Percentiles rank a stretch among this genome's conserved stretches.
Conservation (phyloP, 2,888 invertebrate genomes). For the Lycocerus yunnanus region DNA sequence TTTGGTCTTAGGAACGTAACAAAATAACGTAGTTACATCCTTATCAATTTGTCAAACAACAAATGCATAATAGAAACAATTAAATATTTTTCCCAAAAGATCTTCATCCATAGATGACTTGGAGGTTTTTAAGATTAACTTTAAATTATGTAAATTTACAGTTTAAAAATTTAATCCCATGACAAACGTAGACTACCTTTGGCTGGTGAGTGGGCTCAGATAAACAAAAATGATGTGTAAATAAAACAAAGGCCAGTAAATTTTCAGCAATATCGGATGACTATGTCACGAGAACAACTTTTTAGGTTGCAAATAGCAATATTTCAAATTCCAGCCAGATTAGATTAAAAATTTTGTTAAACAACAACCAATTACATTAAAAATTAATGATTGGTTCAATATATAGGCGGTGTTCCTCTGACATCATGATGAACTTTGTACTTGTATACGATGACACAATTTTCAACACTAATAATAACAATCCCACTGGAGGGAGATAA, state of each 20-base stretch:
- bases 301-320: background rate
- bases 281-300: background rate
- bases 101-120: background rate
- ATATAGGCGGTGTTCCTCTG: background rate
- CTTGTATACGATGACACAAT: background rate
- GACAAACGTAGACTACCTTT: background rate
- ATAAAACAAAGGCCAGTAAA: background rate
- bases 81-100: background rate
- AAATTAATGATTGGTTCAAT: background rate
- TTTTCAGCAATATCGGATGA: too few relatives aligned
- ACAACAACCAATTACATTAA: background rate
- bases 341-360: background rate
- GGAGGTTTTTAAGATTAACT: background rate
- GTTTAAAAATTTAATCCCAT: background rate
- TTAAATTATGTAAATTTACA: background rate
- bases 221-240: background rate
- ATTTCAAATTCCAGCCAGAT: background rate
- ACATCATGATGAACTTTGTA: background rate
- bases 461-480: background rate
- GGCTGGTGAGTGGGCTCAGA: background rate
- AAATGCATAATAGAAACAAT: background rate
- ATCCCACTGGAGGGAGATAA: background rate
- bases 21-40: too few relatives aligned
- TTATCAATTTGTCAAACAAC: background rate
- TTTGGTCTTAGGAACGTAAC: background rate